phyloP scores from a whole-genome alignment of 2,797 vertebrate genomes.

The Microchirus variegatus region DNA sequence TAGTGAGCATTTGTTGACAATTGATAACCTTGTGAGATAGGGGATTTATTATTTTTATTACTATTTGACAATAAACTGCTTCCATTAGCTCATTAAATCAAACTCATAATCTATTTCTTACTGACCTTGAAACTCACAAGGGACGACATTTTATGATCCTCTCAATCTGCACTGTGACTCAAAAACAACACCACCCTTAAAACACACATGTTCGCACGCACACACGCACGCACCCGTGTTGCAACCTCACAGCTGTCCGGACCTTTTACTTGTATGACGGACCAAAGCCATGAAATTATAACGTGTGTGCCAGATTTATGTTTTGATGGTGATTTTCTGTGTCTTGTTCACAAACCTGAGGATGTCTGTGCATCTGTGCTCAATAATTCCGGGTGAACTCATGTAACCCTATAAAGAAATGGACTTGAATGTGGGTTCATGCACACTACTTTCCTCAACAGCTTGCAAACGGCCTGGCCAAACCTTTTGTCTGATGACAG shows the following conservation, averaged over 20 bases:
- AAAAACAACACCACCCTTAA: background rate
- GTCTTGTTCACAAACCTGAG: background rate
- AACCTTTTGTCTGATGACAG: background rate
- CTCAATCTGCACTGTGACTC: background rate
- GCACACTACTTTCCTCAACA: background rate
- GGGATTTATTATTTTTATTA: too few relatives aligned
- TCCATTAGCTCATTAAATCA: too few relatives aligned
- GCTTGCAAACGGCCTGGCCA: background rate
- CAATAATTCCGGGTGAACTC: background rate
- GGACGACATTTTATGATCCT: too few relatives aligned
- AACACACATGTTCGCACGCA: constrained; percentile 1
- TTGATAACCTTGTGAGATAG: too few relatives aligned
- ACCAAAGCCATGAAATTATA: constrained; percentile 1
- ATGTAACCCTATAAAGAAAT: background rate
- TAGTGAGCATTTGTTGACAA: too few relatives aligned
- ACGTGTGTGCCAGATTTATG: background rate
- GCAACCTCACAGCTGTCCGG: constrained; percentile 37
- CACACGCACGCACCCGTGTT: constrained; percentile 6
- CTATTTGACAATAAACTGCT: too few relatives aligned
- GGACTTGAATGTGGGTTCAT: background rate
- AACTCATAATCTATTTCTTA: too few relatives aligned
- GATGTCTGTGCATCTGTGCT: background rate
- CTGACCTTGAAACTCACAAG: too few relatives aligned
- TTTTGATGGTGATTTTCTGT: constrained; percentile 1
- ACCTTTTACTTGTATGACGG: constrained; percentile 12